phyloP scores from a whole-genome alignment of 1,140 invertebrate species.

The Nixonia krombeini region DNA sequence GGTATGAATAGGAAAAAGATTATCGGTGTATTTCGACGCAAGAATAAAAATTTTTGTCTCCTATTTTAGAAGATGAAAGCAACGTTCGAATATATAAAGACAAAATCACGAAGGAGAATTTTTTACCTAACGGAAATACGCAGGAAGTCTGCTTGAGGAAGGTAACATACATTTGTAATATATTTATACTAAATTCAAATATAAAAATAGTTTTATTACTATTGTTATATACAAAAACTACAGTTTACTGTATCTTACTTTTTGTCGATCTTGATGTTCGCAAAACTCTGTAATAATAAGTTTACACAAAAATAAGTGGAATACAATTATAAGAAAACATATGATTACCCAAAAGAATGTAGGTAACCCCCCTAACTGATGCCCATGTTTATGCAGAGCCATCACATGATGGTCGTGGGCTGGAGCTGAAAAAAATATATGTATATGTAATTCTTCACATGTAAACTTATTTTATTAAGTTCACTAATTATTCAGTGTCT shows the following conservation, averaged over 20 bases:
- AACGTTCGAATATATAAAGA: too few relatives aligned
- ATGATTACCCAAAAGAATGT: constrained; percentile 95
- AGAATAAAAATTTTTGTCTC: too few relatives aligned
- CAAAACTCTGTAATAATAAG: constrained; percentile 94
- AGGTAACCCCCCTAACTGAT: constrained; percentile 90
- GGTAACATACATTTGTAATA: too few relatives aligned
- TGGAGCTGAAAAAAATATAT: constrained; percentile 80
- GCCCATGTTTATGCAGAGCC: constrained; percentile 92
- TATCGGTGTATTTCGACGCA: too few relatives aligned
- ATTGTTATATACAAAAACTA: constrained; percentile 63
- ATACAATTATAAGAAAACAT: constrained; percentile 89
- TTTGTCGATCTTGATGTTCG: constrained; percentile 77
- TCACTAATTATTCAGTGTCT: too few relatives aligned
- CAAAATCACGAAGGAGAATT: too few relatives aligned
- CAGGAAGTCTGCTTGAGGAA: too few relatives aligned
- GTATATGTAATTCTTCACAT: too few relatives aligned
- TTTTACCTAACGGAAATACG: too few relatives aligned
- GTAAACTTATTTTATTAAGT: too few relatives aligned
- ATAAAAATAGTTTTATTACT: constrained; percentile 29
- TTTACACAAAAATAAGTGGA: constrained; percentile 95
- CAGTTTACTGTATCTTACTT: constrained; percentile 77
- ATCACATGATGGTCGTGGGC: constrained; percentile 94
- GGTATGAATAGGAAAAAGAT: too few relatives aligned
- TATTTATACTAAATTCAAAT: constrained; percentile 16
- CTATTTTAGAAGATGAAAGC: too few relatives aligned